Evolutionary conservation across 2,797 vertebrate species (phyloP).

Genomic region (Poeciliopsis presidionis): DNA sequence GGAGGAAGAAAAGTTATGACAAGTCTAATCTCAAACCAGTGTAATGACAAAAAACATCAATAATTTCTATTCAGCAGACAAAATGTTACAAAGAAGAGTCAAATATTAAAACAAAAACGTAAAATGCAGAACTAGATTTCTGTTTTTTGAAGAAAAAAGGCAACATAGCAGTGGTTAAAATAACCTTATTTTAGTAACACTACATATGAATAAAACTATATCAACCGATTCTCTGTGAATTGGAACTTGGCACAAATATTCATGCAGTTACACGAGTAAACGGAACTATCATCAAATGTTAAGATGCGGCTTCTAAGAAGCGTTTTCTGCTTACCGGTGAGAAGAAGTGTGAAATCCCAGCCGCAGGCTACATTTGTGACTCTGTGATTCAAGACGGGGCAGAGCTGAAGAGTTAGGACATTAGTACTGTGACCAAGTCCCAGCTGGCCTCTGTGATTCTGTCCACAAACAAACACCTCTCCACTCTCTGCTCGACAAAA

Average conservation of each 20-base stretch:
- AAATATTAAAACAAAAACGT: neutral
- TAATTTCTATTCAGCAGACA: neutral
- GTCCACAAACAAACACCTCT: constrained; percentile 88
- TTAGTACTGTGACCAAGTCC: constrained; percentile 86
- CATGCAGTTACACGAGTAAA: neutral
- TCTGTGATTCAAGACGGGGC: constrained; percentile 69
- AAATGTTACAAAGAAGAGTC: neutral
- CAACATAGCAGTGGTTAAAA: neutral
- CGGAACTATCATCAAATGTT: neutral
- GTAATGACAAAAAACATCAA: neutral
- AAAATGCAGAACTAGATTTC: neutral
- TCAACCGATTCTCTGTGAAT: neutral
- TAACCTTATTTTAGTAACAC: neutral
- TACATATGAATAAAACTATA: neutral
- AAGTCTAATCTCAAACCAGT: too few relatives aligned
- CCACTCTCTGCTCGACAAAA: constrained; percentile 77
- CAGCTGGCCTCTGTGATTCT: constrained; percentile 91
- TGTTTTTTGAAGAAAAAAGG: neutral
- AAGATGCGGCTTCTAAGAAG: neutral
- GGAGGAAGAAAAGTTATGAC: neutral
- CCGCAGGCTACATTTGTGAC: constrained; percentile 88
- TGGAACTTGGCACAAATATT: neutral
- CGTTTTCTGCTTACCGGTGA: constrained; percentile 83
- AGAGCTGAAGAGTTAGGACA: constrained; percentile 79
- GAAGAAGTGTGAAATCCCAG: constrained; percentile 93